A percentile compares a stretch with the other conserved stretches of the same genome.
Evolutionary conservation across 2,888 invertebrate species (phyloP).

Genomic region (Lepetodrilus schrolli): DNA sequence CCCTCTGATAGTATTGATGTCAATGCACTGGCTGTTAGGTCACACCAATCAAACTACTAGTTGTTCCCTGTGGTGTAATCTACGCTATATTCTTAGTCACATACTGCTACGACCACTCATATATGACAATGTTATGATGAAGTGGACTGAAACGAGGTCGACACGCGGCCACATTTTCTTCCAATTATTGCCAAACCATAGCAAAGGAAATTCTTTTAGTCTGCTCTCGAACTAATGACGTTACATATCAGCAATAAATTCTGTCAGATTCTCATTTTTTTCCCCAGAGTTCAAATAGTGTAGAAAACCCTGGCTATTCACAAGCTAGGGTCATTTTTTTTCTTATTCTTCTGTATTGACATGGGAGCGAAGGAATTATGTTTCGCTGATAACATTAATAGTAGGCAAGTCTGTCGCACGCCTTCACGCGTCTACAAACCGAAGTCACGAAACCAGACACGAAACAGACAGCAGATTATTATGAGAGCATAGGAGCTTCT

Average conservation of each 20-base stretch:
- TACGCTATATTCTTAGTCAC: too few relatives aligned
- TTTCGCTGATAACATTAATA: not conserved
- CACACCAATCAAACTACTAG: too few relatives aligned
- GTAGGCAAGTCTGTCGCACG: slow-evolving; percentile 8
- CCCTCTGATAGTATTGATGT: too few relatives aligned
- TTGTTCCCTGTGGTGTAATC: too few relatives aligned
- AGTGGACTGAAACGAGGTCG: too few relatives aligned
- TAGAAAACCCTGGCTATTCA: not conserved
- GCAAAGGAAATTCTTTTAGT: not conserved
- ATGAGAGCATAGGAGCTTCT: not conserved
- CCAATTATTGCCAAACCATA: not conserved
- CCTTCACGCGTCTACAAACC: not conserved
- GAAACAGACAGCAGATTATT: not conserved
- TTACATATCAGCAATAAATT: not conserved
- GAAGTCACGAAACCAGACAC: slow-evolving; percentile 17
- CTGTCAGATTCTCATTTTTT: not conserved
- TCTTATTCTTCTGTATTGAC: not conserved
- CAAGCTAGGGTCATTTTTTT: too few relatives aligned
- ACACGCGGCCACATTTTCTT: not conserved
- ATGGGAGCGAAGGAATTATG: not conserved
- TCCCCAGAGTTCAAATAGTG: not conserved
- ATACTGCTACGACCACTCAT: too few relatives aligned
- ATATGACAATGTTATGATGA: too few relatives aligned
- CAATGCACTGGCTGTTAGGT: too few relatives aligned
- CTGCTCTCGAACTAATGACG: too few relatives aligned